Percentiles rank a stretch among this genome's conserved stretches.
Conservation (phyloP, 1,140 invertebrate genomes). For the Anoplophora glabripennis region DNA sequence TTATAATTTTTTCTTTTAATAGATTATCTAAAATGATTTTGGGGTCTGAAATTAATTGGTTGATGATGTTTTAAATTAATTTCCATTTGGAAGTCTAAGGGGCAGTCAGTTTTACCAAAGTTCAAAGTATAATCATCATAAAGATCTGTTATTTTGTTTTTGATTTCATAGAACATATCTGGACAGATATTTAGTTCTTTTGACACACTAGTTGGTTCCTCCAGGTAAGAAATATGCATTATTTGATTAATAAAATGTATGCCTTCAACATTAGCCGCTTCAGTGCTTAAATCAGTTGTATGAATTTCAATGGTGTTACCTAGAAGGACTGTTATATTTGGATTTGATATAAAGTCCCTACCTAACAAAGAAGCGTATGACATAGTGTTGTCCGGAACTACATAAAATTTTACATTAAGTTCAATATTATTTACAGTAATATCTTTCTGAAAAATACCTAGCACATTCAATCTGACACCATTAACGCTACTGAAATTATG, state of each 20-base stretch:
- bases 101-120: not conserved
- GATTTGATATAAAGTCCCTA: too few species aligned
- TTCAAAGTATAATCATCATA: not conserved
- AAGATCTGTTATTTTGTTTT: not conserved
- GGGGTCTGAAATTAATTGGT: constrained; percentile 34
- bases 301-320: too few species aligned
- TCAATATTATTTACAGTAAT: not conserved
- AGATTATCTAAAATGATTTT: constrained; percentile 40
- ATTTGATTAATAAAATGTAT: too few species aligned
- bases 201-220: too few species aligned
- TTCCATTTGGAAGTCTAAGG: constrained; percentile 17
- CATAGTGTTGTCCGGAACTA: too few species aligned
- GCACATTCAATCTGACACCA: not conserved
- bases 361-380: too few species aligned
- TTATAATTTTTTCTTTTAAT: constrained; percentile 22
- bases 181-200: not conserved
- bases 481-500: not conserved
- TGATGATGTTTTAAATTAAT: constrained; percentile 25
- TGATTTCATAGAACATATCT: not conserved
- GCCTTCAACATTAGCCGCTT: not conserved
- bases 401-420: too few species aligned
- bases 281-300: not conserved
- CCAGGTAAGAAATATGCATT: too few species aligned
- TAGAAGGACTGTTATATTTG: too few species aligned
- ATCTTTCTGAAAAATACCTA: not conserved